phyloP scores from a whole-genome alignment of 2,888 invertebrate genomes.

The Selenia dentaria region DNA sequence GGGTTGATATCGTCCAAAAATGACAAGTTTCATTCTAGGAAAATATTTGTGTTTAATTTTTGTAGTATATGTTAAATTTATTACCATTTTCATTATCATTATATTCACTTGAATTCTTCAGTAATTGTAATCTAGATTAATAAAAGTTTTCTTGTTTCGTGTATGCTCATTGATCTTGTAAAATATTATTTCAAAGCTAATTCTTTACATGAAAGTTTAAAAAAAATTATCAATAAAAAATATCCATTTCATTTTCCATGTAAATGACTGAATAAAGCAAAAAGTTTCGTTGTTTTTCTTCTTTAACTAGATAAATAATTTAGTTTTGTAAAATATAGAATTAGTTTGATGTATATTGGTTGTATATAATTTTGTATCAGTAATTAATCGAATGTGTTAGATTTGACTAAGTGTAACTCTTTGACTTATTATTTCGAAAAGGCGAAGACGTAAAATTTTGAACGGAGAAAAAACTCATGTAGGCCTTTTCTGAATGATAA shows the following conservation, averaged over 20 bases:
- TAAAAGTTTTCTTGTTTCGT: too few relatives aligned
- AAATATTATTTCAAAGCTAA: too few relatives aligned
- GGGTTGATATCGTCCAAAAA: too few relatives aligned
- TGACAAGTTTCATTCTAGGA: too few relatives aligned
- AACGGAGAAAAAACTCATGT: not conserved
- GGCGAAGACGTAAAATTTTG: slow-evolving; percentile 11
- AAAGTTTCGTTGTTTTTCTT: slow-evolving; percentile 10
- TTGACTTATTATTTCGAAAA: slow-evolving; percentile 28
- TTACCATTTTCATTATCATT: too few relatives aligned
- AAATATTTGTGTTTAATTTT: too few relatives aligned
- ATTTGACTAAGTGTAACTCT: slow-evolving; percentile 33
- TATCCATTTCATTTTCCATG: slow-evolving; percentile 22
- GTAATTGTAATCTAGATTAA: too few relatives aligned
- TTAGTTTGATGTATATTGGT: slow-evolving; percentile 75
- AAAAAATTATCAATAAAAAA: too few relatives aligned
- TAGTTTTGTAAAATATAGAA: slow-evolving; percentile 43
- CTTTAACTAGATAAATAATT: slow-evolving; percentile 17
- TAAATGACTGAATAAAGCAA: slow-evolving; percentile 22
- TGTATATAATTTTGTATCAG: slow-evolving; percentile 73
- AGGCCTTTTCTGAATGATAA: slow-evolving; percentile 16
- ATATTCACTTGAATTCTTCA: too few relatives aligned
- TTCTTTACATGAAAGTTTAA: too few relatives aligned
- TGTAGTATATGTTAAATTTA: too few relatives aligned
- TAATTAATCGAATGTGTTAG: slow-evolving; percentile 30
- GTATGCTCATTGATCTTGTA: too few relatives aligned